phyloP scores from a whole-genome alignment of 2,888 invertebrate species.

The Tenthredo notha region DNA sequence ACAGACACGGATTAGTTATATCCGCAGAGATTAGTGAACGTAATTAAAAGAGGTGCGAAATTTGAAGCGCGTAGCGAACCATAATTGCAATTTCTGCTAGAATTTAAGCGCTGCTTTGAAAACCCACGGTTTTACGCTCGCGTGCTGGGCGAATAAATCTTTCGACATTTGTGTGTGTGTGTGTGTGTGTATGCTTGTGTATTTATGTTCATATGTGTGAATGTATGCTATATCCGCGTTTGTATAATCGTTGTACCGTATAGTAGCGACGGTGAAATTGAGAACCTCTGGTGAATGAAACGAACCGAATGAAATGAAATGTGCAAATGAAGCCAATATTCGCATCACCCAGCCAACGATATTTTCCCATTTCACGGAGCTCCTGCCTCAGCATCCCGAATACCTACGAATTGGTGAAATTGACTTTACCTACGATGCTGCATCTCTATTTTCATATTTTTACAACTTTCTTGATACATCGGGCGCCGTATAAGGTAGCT shows the following conservation, averaged over 20 bases:
- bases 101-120: constrained; percentile 26
- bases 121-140: constrained; percentile 9
- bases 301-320: constrained; percentile 70
- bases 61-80: constrained; percentile 38
- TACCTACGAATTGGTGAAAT: constrained; percentile 69
- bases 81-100: constrained; percentile 33
- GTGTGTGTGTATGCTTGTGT: too few species aligned
- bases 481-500: background rate
- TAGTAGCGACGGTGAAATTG: constrained; percentile 18
- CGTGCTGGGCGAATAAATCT: constrained; percentile 26
- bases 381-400: constrained; percentile 53
- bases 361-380: constrained; percentile 64
- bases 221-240: background rate
- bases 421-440: constrained; percentile 66
- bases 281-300: constrained; percentile 51
- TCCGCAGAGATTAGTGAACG: constrained; percentile 22
- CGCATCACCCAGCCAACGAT: constrained; percentile 70
- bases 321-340: constrained; percentile 78
- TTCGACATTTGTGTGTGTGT: background rate
- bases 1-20: constrained; percentile 1
- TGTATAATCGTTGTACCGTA: background rate
- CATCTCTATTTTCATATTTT: constrained; percentile 52
- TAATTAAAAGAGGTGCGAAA: constrained; percentile 32
- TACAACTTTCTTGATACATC: constrained; percentile 45
- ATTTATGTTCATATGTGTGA: background rate